Conservation (phyloP, 1,140 invertebrate genomes). For the Epicauta chinensis region DNA sequence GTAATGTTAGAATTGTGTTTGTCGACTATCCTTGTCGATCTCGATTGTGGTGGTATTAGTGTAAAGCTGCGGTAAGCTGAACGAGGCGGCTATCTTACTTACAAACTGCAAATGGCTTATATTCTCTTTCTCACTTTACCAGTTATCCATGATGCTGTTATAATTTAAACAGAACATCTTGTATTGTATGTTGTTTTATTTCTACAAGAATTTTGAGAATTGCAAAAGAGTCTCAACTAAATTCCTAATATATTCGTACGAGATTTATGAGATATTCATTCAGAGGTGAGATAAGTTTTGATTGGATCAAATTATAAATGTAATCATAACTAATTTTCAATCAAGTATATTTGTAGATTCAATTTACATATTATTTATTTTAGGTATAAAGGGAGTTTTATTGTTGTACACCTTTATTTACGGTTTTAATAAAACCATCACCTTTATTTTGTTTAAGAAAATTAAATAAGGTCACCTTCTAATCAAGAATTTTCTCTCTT, state of each 20-base stretch:
- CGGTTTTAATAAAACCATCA: constrained; percentile 12
- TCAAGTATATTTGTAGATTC: constrained; percentile 7
- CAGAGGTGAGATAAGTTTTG: no score
- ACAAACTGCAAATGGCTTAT: constrained; percentile 16
- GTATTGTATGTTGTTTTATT: no score
- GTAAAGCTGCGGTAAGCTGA: constrained; percentile 15
- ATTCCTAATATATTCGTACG: no score
- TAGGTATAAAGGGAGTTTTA: constrained; percentile 13
- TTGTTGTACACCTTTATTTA: constrained; percentile 10
- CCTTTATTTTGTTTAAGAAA: constrained; percentile 22
- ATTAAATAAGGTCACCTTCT: constrained; percentile 31
- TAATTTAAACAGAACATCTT: no score
- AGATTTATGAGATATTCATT: no score
- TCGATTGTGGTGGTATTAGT: constrained; percentile 13
- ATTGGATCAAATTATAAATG: no score
- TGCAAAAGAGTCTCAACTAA: no score
- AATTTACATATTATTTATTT: constrained; percentile 11
- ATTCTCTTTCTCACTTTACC: constrained; percentile 15
- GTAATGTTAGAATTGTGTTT: no score
- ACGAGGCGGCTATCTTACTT: constrained; percentile 10
- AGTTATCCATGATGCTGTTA: no score
- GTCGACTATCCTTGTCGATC: constrained; percentile 11
- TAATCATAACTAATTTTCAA: not conserved
- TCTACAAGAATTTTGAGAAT: no score
- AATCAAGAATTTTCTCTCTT: constrained; percentile 25